Percentiles rank a stretch among this genome's conserved stretches.
These are phyloP conservation scores for Acipenser transmontanus DNA, from an alignment of 2,797 vertebrate species.

Conservation along the genomic window DNA sequence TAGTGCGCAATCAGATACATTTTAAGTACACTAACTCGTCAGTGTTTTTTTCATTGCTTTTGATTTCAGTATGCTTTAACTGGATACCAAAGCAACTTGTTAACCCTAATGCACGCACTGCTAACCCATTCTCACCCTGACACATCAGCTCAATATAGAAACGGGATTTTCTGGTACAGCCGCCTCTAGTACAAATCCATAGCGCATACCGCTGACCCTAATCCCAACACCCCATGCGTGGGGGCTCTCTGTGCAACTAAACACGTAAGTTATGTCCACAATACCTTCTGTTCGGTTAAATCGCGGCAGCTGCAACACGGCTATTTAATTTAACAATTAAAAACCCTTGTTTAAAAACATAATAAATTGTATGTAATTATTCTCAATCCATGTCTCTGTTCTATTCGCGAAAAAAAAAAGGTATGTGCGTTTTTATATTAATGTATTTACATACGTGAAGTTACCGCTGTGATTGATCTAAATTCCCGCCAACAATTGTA, in stretches of 20 bases:
- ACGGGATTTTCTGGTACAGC: constrained; percentile 73
- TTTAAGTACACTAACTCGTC: too few relatives aligned
- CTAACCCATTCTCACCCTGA: constrained; percentile 78
- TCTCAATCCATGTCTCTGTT: too few relatives aligned
- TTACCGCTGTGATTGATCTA: constrained; percentile 1
- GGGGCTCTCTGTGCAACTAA: too few relatives aligned
- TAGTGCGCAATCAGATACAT: too few relatives aligned
- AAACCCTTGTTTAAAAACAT: neutral
- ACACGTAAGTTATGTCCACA: too few relatives aligned
- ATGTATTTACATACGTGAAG: too few relatives aligned
- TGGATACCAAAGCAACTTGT: constrained; percentile 72
- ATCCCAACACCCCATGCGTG: constrained; percentile 30
- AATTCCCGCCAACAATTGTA: neutral
- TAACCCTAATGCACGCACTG: constrained; percentile 71
- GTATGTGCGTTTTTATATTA: too few relatives aligned
- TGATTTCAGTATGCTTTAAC: constrained; percentile 44
- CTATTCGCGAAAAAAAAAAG: too few relatives aligned
- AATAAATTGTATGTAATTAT: too few relatives aligned
- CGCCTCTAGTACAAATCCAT: constrained; percentile 52
- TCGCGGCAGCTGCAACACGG: neutral
- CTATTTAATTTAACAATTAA: neutral
- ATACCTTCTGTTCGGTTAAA: too few relatives aligned
- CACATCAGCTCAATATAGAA: constrained; percentile 77
- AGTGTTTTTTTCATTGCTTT: neutral
- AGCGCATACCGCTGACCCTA: constrained; percentile 41